Conservation (phyloP, 2,113 vertebrate genomes). For the Heterochromis multidens region DNA sequence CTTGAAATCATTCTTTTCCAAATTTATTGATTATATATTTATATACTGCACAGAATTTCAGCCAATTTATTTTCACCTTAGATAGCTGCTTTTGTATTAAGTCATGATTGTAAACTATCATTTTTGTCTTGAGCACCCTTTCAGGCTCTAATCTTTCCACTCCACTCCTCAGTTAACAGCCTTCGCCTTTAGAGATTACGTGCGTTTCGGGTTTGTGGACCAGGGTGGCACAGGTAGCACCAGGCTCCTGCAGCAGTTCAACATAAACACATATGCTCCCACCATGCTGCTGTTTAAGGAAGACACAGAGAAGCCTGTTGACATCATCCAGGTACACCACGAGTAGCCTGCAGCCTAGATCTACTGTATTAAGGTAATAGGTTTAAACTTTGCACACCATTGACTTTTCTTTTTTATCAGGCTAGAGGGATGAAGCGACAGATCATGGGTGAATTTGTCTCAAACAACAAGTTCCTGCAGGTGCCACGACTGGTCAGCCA, state of each 20-base stretch:
- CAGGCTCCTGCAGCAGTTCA: constrained; percentile 81
- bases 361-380: neutral
- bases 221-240: constrained; percentile 73
- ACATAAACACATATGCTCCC: constrained; percentile 84
- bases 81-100: too few species aligned
- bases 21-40: neutral
- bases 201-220: constrained; percentile 89
- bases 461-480: constrained; percentile 91
- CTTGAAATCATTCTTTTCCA: neutral
- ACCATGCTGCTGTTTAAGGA: constrained; percentile 95
- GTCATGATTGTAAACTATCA: too few species aligned
- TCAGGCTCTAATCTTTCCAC: neutral
- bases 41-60: neutral
- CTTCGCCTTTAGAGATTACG: constrained; percentile 87
- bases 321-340: constrained; percentile 84
- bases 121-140: neutral
- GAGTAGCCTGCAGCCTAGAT: neutral
- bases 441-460: constrained; percentile 90
- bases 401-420: constrained; percentile 60
- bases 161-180: constrained; percentile 80
- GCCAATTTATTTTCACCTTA: neutral
- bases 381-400: neutral
- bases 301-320: constrained; percentile 80
- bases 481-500: constrained; percentile 89
- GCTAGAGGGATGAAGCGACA: constrained; percentile 88